These are phyloP conservation scores for Agrypnus murinus DNA, from an alignment of 2,888 invertebrate genomes.

Conservation along the genomic window DNA sequence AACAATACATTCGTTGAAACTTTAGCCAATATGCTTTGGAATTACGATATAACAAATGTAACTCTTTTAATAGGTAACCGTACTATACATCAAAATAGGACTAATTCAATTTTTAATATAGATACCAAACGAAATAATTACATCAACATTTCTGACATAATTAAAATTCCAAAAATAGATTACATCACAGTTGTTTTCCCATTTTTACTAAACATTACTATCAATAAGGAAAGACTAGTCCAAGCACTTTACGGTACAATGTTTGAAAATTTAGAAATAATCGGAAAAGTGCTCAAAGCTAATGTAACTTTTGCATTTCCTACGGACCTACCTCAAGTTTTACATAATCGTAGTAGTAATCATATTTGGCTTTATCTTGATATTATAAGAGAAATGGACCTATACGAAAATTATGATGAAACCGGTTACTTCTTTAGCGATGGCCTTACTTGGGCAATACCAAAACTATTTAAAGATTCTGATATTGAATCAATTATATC, in stretches of 20 bases:
- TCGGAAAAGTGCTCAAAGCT: neutral
- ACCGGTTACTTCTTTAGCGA: slow-evolving; percentile 1
- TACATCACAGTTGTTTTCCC: neutral
- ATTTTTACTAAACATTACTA: neutral
- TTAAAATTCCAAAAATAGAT: neutral
- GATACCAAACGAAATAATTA: too few relatives aligned
- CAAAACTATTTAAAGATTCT: neutral
- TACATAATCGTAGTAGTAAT: neutral
- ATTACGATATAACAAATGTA: neutral
- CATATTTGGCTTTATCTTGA: neutral
- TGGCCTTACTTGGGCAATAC: slow-evolving; percentile 14
- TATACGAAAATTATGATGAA: neutral
- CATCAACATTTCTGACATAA: neutral
- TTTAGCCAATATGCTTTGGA: neutral
- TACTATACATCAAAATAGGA: too few relatives aligned
- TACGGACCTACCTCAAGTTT: neutral
- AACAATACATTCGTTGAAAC: too few relatives aligned
- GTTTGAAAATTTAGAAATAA: neutral
- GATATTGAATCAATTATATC: too few relatives aligned
- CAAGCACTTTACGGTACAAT: neutral
- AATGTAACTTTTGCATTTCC: neutral
- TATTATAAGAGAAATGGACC: neutral
- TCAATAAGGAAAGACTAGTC: neutral
- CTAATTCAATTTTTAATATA: neutral
- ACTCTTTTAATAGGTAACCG: neutral